Evolutionary conservation across 2,888 invertebrate genomes (phyloP).

Genomic region (Sinohyriopsis cumingii): DNA sequence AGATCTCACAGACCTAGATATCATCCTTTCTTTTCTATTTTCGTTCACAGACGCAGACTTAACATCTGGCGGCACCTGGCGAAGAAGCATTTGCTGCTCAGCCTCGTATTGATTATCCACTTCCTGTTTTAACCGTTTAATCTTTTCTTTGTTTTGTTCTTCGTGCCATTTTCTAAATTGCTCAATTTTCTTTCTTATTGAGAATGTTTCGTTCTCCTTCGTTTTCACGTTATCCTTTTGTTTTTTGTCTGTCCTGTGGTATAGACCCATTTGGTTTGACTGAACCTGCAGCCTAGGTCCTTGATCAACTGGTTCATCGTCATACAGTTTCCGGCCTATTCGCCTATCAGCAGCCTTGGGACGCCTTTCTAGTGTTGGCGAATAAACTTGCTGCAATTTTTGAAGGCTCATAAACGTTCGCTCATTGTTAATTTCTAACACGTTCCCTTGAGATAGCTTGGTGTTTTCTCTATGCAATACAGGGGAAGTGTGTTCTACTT

Average conservation of each 20-base stretch:
- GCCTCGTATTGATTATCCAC: conserved; percentile 47
- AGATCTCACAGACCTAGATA: conserved; percentile 36
- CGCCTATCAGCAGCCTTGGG: conserved; percentile 36
- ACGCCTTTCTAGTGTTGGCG: conserved; percentile 40
- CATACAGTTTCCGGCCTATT: conserved; percentile 25
- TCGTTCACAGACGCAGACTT: conserved; percentile 19
- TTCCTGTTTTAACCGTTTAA: conserved; percentile 53
- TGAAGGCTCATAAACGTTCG: conserved; percentile 37
- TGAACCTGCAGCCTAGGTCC: conserved; percentile 42
- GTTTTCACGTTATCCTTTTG: conserved; percentile 26
- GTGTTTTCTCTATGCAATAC: conserved; percentile 33
- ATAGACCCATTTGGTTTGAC: conserved; percentile 47
- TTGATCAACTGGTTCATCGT: conserved; percentile 26
- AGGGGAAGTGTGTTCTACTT: conserved; percentile 30
- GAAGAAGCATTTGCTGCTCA: conserved; percentile 33
- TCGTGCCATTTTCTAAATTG: conserved; percentile 64
- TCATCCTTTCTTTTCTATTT: conserved; percentile 19
- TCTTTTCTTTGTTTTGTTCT: conserved; percentile 58
- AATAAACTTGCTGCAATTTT: conserved; percentile 35
- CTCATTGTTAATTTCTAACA: conserved; percentile 40
- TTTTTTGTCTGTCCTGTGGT: conserved; percentile 39
- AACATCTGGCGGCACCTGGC: conserved; percentile 33
- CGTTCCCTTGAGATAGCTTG: conserved; percentile 36
- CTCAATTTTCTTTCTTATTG: conserved; percentile 63
- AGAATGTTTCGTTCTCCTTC: conserved; percentile 53